Conservation (phyloP, 2,888 invertebrate genomes). For the Cheilosia vernalis region DNA sequence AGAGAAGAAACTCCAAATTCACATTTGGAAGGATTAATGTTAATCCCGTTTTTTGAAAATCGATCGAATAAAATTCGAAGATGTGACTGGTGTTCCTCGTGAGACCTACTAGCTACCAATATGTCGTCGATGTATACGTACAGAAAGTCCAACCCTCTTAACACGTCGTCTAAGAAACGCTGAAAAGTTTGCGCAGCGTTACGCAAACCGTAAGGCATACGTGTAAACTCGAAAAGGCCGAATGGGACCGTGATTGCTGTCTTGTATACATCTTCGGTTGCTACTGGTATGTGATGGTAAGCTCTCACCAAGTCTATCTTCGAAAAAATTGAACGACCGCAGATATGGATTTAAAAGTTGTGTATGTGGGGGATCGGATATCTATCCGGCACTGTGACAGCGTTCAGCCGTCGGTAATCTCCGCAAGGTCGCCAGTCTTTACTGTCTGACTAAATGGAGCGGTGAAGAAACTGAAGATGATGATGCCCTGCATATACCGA, state of each 20-base stretch:
- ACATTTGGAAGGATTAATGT: too few species aligned
- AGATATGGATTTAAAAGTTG: conserved; percentile 6
- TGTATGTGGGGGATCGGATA: conserved; percentile 8
- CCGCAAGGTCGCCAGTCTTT: not conserved
- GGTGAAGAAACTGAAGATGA: not conserved
- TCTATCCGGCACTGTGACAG: not conserved
- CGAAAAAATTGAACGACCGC: not conserved
- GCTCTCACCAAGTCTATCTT: not conserved
- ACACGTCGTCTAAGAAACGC: not conserved
- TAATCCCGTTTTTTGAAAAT: too few species aligned
- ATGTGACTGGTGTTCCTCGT: not conserved
- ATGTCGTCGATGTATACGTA: conserved; percentile 1
- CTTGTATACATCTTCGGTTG: too few species aligned
- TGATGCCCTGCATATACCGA: conserved; percentile 3
- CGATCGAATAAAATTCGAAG: not conserved
- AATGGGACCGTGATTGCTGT: conserved; percentile 1
- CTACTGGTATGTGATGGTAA: too few species aligned
- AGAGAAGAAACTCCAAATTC: not conserved
- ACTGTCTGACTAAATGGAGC: not conserved
- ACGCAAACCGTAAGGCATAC: conserved; percentile 1
- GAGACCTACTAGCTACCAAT: not conserved
- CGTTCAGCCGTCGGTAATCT: not conserved
- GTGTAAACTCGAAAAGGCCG: not conserved
- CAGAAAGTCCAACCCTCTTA: not conserved
- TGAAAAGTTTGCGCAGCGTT: conserved; percentile 5